phyloP scores from a whole-genome alignment of 1,140 invertebrate genomes.

The Drosophila malerkotliana region DNA sequence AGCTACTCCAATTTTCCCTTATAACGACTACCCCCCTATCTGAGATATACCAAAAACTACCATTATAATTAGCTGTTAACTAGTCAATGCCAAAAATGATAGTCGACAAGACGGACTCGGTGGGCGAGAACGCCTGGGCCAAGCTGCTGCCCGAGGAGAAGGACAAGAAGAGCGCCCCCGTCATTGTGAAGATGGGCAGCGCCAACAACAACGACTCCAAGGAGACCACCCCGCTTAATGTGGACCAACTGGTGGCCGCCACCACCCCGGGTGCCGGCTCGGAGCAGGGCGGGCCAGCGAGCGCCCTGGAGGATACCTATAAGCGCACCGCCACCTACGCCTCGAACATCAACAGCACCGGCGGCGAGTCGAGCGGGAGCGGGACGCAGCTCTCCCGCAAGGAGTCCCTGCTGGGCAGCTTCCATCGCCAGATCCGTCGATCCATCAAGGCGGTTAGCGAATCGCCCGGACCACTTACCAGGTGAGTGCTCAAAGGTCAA shows the following conservation, averaged over 20 bases:
- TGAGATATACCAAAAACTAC: slow-evolving; percentile 58
- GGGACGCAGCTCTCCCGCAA: slow-evolving; percentile 71
- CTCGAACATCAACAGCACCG: slow-evolving; percentile 68
- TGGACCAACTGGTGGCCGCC: slow-evolving; percentile 47
- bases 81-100: slow-evolving; percentile 82
- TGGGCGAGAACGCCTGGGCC: slow-evolving; percentile 74
- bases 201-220: slow-evolving; percentile 39
- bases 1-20: slow-evolving; percentile 68
- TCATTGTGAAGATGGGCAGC: slow-evolving; percentile 62
- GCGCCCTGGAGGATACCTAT: slow-evolving; percentile 40
- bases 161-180: slow-evolving; percentile 36
- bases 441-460: slow-evolving; percentile 84
- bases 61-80: slow-evolving; percentile 43
- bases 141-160: slow-evolving; percentile 74
- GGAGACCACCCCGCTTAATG: slow-evolving; percentile 50
- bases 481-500: slow-evolving; percentile 62
- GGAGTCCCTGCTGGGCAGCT: slow-evolving; percentile 84
- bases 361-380: slow-evolving; percentile 67
- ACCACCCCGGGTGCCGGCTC: slow-evolving; percentile 1
- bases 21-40: slow-evolving; percentile 54
- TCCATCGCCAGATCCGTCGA: slow-evolving; percentile 85
- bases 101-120: slow-evolving; percentile 71
- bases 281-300: slow-evolving; percentile 2
- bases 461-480: slow-evolving; percentile 78
- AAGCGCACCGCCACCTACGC: slow-evolving; percentile 67